These are phyloP conservation scores for Pelobates cultripes DNA, from an alignment of 2,797 vertebrate genomes.

Conservation along the genomic window DNA sequence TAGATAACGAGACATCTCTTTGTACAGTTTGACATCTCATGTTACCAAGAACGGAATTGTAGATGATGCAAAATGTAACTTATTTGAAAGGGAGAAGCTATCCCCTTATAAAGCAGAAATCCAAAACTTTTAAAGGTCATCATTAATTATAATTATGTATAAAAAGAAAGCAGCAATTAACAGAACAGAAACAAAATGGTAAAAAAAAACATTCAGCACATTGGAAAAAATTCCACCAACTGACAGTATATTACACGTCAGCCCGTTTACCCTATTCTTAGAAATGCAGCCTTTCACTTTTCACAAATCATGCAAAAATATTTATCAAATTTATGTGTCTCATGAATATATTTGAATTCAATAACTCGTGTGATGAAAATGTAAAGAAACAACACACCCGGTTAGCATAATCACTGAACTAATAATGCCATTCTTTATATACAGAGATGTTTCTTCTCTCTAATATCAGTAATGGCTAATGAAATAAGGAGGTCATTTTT, in stretches of 20 bases:
- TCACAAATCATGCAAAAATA: neutral
- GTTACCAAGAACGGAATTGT: no score
- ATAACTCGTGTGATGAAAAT: conserved; percentile 37
- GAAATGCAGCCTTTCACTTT: neutral
- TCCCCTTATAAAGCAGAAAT: no score
- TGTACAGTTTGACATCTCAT: no score
- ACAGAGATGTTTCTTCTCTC: conserved; percentile 6
- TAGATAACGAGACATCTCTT: no score
- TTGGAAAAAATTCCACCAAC: no score
- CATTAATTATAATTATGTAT: neutral
- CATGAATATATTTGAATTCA: conserved; percentile 41
- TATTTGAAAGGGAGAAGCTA: no score
- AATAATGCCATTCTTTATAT: conserved; percentile 27
- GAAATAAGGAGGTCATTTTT: conserved; percentile 48
- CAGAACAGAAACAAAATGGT: neutral
- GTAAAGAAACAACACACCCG: conserved; percentile 36
- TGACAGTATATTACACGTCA: neutral
- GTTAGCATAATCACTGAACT: conserved; percentile 32
- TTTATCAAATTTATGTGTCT: neutral
- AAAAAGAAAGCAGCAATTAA: neutral
- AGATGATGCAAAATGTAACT: no score
- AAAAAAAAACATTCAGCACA: neutral
- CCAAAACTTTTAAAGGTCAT: no score
- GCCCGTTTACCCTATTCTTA: neutral
- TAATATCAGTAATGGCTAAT: conserved; percentile 36